Evolutionary conservation across 1,140 invertebrate genomes (phyloP).

Genomic region (Leptinotarsa defecta): DNA sequence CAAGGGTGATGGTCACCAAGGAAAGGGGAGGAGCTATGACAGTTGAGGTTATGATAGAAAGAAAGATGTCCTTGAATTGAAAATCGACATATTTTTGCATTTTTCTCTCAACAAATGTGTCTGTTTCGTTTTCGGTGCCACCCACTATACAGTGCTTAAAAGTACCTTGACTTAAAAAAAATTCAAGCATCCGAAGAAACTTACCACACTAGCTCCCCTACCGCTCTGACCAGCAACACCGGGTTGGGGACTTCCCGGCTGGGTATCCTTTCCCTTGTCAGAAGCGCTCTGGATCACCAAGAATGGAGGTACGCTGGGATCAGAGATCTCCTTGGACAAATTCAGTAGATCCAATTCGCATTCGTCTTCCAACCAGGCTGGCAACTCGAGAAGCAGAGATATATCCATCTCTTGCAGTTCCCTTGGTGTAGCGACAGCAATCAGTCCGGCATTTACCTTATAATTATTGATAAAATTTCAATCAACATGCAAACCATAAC

Average conservation of each 20-base stretch:
- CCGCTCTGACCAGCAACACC: conserved; percentile 81
- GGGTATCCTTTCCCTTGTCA: conserved; percentile 66
- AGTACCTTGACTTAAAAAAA: background rate
- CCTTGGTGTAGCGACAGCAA: conserved; percentile 76
- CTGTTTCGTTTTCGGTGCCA: no score
- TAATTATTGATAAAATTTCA: no score
- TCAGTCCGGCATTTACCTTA: conserved; percentile 79
- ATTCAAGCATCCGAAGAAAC: conserved; percentile 50
- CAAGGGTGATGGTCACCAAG: no score
- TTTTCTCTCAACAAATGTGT: no score
- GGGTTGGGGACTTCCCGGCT: conserved; percentile 65
- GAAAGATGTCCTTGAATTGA: no score
- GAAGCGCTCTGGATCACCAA: conserved; percentile 87
- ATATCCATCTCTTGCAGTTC: conserved; percentile 99
- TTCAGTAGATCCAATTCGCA: conserved; percentile 94
- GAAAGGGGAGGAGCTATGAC: no score
- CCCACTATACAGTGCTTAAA: background rate
- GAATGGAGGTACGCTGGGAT: conserved; percentile 80
- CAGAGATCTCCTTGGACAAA: conserved; percentile 64
- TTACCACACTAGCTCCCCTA: conserved; percentile 85
- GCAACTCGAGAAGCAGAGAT: conserved; percentile 83
- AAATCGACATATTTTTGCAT: no score
- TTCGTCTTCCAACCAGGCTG: conserved; percentile 92
- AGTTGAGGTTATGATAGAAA: no score
- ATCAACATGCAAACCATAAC: no score